Base-by-base conservation (phyloP, 2,888 invertebrate species). In the Celastrina argiolus region DNA sequence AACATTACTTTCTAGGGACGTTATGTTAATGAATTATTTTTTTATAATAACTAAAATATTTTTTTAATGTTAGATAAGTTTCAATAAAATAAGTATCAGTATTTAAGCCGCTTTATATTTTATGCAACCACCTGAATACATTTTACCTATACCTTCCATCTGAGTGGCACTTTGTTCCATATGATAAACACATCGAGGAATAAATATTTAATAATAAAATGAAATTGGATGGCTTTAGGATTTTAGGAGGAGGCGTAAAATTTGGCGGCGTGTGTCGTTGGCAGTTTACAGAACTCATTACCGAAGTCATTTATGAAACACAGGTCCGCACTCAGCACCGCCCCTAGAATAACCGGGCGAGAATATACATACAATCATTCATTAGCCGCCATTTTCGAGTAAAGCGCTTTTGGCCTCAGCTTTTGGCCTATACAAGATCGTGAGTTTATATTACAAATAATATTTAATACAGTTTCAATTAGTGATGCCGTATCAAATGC, bases 211-310 rank as follows among this genome's bases (percentile, higher is more conserved):
- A 51, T 51, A 51, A 22, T 22, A 51, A 12, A 51, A 51, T 51
- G 31, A 31, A 58, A 58, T 58, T 58, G 28, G 31, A 58, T n/a
- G 16, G n/a, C n/a, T 28, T n/a, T 31, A 31, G 28, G 58, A 31
- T 31, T 58, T 58, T 31, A 31, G 71, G 71, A 73, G 75, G 74
- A 76, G 31, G 56, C 56, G 78, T 75, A 74, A 73, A 78, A 80
- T 81, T 80, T 79, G 78, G 79, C 80, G 79, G 75, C 73, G 75
- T 75, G 76, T 81, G 81, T 80, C 79, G 75, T 72, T 74, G 76
- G 78, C 78, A 80, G 82, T 81, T 81, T 81, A 78, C 77, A 74
- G 75, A 81, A 83, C 82, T 83, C 77, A 78, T 81, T 81, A 81
- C 80, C 75, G 73, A 80, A 84, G 81, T 80, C 78, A 81, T 81